Percentiles rank a stretch among this genome's conserved stretches.
Evolutionary conservation across 2,888 invertebrate species (phyloP).

Genomic region (Tetrapedia diversipes): DNA sequence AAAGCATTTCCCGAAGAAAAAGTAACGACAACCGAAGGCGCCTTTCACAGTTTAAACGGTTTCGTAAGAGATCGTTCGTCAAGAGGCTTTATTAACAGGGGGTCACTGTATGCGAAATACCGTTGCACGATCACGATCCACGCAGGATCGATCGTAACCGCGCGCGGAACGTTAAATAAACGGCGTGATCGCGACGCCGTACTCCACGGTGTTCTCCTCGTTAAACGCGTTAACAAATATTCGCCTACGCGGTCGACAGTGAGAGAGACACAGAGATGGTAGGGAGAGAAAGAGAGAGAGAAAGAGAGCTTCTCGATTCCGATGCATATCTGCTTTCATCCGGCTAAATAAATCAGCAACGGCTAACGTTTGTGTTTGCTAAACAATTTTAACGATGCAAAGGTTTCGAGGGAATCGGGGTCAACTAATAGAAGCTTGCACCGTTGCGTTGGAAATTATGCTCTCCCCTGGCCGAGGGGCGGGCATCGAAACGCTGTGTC

Average conservation of each 20-base stretch:
- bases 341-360: conserved; percentile 37
- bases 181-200: conserved; percentile 8
- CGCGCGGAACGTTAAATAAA: conserved; percentile 24
- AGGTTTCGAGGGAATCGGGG: conserved; percentile 34
- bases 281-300: no score
- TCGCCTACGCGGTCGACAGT: conserved; percentile 53
- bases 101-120: conserved; percentile 22
- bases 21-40: no score
- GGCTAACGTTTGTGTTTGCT: conserved; percentile 49
- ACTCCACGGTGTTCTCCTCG: conserved; percentile 25
- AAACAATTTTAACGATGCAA: conserved; percentile 45
- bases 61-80: conserved; percentile 7
- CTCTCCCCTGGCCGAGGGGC: background rate
- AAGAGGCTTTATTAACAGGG: conserved; percentile 19
- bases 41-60: background rate
- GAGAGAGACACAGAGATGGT: no score
- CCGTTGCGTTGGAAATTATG: conserved; percentile 22
- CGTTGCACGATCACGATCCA: conserved; percentile 24
- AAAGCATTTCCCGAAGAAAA: background rate
- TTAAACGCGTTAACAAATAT: conserved; percentile 50
- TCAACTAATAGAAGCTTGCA: conserved; percentile 27
- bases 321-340: conserved; percentile 39
- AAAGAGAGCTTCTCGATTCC: background rate
- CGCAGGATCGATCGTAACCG: conserved; percentile 23
- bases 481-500: background rate